Conservation (phyloP, 2,113 vertebrate species). For the Zingel zingel region DNA sequence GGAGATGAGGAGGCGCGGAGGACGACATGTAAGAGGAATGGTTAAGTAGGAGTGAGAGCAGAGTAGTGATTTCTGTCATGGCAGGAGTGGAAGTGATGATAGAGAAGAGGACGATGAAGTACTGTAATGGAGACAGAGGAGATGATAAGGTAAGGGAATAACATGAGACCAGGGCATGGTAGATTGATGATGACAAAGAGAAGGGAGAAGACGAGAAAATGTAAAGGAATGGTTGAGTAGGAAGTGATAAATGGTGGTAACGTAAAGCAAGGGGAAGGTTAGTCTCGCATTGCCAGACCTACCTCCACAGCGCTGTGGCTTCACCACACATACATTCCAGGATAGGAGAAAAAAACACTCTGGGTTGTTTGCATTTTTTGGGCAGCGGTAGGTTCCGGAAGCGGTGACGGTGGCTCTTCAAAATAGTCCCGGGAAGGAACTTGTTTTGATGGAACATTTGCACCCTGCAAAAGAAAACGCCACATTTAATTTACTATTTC, state of each 20-base stretch:
- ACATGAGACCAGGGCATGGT: constrained; percentile 14
- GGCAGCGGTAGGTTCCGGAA: no score
- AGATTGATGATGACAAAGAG: constrained; percentile 49
- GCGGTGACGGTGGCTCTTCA: no score
- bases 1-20: constrained; percentile 31
- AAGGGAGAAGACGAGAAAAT: constrained; percentile 15
- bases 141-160: constrained; percentile 47
- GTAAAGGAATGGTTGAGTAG: constrained; percentile 20
- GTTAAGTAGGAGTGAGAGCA: constrained; percentile 39
- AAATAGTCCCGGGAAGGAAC: no score
- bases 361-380: no score
- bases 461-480: no score
- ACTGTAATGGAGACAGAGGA: constrained; percentile 43
- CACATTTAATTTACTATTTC: no score
- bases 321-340: no score
- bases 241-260: constrained; percentile 36
- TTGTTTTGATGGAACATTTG: no score
- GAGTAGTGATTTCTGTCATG: constrained; percentile 52
- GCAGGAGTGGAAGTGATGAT: constrained; percentile 42
- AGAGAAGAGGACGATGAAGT: constrained; percentile 41
- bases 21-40: constrained; percentile 38
- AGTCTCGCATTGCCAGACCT: no score
- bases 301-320: no score
- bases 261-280: neutral
- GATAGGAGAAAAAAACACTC: no score